Evolutionary conservation across 2,888 invertebrate genomes (phyloP).

Genomic region (Cataglyphis cursor): DNA sequence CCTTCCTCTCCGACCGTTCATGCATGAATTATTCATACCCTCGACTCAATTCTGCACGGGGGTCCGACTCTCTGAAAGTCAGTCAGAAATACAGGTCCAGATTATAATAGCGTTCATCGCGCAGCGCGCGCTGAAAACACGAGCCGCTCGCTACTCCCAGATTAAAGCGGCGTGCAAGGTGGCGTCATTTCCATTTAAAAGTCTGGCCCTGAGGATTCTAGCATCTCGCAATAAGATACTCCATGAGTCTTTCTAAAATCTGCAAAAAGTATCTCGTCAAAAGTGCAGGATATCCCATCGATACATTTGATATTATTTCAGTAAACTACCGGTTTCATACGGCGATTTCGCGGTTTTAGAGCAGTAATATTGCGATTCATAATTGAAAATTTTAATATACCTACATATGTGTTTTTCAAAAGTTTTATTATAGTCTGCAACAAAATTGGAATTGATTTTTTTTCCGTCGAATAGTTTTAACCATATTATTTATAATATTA

Average conservation of each 20-base stretch:
- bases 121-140: constrained; percentile 69
- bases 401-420: not conserved
- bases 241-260: constrained; percentile 16
- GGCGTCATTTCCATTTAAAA: constrained; percentile 75
- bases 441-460: not conserved
- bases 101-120: constrained; percentile 79
- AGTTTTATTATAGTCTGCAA: constrained; percentile 2
- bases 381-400: not conserved
- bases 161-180: constrained; percentile 69
- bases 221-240: not conserved
- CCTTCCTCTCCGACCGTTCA: constrained; percentile 63
- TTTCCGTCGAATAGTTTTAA: not conserved
- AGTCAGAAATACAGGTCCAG: constrained; percentile 80
- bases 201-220: constrained; percentile 59
- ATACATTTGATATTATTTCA: constrained; percentile 40
- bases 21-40: constrained; percentile 85
- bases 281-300: not conserved
- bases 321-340: not conserved
- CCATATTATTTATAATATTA: not conserved
- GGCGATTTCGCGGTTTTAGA: not conserved
- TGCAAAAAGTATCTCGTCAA: not conserved
- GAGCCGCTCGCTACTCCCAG: constrained; percentile 42
- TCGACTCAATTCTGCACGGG: constrained; percentile 83
- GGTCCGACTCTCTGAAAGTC: constrained; percentile 80
- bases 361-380: not conserved